A percentile compares a stretch with the other conserved stretches of the same genome.
Evolutionary conservation across 2,113 vertebrate genomes (phyloP).

Genomic region (Sisor rabdophorus): DNA sequence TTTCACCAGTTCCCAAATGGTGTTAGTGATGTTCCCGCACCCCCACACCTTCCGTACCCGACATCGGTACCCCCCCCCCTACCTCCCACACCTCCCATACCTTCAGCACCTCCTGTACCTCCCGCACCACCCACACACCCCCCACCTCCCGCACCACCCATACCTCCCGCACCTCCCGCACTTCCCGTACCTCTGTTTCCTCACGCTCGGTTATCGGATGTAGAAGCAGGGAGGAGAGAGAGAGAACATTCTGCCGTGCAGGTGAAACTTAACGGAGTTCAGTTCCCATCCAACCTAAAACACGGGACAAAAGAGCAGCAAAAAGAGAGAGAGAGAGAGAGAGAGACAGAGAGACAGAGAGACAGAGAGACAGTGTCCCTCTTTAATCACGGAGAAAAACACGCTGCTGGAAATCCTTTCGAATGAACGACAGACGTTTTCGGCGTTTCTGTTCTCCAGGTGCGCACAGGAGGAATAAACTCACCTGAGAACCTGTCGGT

Average conservation of each 20-base stretch:
- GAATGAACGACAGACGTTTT: background rate
- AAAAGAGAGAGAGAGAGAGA: background rate
- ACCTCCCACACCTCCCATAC: no score
- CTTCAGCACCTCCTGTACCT: no score
- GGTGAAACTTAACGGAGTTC: conserved; percentile 25
- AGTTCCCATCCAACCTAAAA: conserved; percentile 31
- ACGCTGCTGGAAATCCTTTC: background rate
- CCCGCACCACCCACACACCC: no score
- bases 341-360: background rate
- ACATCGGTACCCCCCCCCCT: no score
- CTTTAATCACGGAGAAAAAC: background rate
- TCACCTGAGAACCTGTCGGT: background rate
- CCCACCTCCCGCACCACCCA: no score
- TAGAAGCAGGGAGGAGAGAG: background rate
- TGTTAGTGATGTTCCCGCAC: background rate
- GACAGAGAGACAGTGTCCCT: background rate
- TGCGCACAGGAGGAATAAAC: background rate
- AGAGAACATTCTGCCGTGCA: conserved; percentile 33
- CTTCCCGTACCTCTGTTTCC: no score
- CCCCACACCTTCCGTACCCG: background rate
- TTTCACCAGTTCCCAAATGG: no score
- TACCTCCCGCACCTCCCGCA: no score
- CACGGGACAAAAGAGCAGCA: background rate
- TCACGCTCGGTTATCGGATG: conserved; percentile 35
- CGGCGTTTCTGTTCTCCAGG: background rate